Percentiles rank a stretch among this genome's conserved stretches.
These are phyloP conservation scores for Amphipyra berbera DNA, from an alignment of 2,888 invertebrate species.

Conservation along the genomic window DNA sequence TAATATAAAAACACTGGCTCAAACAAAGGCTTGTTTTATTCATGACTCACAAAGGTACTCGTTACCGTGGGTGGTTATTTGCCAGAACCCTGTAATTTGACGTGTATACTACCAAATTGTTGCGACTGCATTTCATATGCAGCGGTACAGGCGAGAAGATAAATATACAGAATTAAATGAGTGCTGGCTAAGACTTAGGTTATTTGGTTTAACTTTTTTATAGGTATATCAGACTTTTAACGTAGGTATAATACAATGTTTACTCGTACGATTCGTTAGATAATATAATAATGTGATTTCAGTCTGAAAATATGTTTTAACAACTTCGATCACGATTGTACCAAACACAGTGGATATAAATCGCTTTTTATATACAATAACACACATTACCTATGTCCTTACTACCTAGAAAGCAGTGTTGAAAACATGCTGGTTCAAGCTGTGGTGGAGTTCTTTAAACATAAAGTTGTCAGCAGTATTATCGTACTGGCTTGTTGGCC, in stretches of 20 bases:
- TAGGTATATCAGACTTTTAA: no score
- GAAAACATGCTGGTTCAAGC: constrained; percentile 64
- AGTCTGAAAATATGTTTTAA: neutral
- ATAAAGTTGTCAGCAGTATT: constrained; percentile 73
- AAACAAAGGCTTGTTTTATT: constrained; percentile 41
- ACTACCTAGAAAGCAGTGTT: neutral
- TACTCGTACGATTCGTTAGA: no score
- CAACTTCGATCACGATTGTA: constrained; percentile 15
- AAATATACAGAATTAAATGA: constrained; percentile 1
- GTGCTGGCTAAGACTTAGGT: no score
- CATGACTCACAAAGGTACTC: constrained; percentile 26
- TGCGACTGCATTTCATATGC: constrained; percentile 54
- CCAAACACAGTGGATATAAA: constrained; percentile 7
- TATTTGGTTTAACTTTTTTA: no score
- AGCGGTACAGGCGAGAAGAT: constrained; percentile 41
- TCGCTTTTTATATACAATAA: neutral
- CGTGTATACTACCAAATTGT: constrained; percentile 60
- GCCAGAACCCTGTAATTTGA: constrained; percentile 52
- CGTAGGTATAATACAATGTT: no score
- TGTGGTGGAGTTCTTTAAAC: constrained; percentile 72
- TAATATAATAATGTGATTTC: neutral
- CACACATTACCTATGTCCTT: neutral
- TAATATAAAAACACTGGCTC: constrained; percentile 38
- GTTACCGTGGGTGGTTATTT: constrained; percentile 40
- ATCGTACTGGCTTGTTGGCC: constrained; percentile 76